These are phyloP conservation scores for Ceratotherium simum DNA, from an alignment of 2,113 vertebrate genomes.

Conservation along the genomic window DNA sequence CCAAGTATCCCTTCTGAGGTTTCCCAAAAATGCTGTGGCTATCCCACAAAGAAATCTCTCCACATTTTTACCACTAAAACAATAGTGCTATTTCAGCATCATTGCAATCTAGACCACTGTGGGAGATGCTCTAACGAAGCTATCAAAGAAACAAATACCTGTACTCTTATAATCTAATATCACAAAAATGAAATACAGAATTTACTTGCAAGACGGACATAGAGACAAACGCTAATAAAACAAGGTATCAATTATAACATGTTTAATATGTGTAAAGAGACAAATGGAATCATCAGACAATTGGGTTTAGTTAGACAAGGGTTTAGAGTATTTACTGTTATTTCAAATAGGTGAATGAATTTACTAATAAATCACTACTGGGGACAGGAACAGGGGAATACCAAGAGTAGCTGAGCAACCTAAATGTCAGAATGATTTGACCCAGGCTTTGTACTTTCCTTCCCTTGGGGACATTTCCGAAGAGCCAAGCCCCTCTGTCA, in stretches of 20 bases:
- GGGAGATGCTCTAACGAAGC: neutral
- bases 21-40: constrained; percentile 70
- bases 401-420: neutral
- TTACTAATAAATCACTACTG: neutral
- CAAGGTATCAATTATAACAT: neutral
- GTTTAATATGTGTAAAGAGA: neutral
- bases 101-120: neutral
- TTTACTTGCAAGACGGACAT: neutral
- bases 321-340: neutral
- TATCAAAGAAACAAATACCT: constrained; percentile 14
- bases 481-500: neutral
- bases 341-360: constrained; percentile 10
- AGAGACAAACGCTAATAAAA: constrained; percentile 8
- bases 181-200: neutral
- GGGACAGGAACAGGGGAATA: neutral
- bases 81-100: constrained; percentile 66
- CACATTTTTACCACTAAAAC: constrained; percentile 45
- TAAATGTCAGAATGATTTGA: neutral
- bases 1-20: constrained; percentile 68
- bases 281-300: neutral
- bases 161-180: neutral
- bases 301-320: neutral
- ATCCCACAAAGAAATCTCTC: constrained; percentile 52
- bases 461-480: neutral
- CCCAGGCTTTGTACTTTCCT: neutral